Base-by-base conservation (phyloP, 1,140 invertebrate species). In the Zaprionus vittiger region DNA sequence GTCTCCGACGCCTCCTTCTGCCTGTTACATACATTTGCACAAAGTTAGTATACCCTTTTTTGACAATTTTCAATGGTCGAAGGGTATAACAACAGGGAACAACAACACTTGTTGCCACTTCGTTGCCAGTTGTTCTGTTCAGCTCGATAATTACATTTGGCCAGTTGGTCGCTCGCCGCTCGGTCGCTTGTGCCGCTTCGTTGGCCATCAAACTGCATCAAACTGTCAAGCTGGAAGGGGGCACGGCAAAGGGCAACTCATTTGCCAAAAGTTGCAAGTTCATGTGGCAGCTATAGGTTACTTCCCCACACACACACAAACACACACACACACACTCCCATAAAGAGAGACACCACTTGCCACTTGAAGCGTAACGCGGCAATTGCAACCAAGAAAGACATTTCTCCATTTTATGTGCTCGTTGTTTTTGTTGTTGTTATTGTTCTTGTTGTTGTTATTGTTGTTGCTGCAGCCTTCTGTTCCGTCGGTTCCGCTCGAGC, bases 231-330 rank as follows among this genome's bases (percentile, higher is more conserved):
- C 28, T 17, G 37, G 28, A 44, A 11, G 52, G 22, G 31, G 15
- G 12, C 24, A 52, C 37, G 20, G 55, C 2, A 9, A 4, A 52
- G 31, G 55, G 31, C 62, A 55, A 24, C 56, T 79, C 56, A 74
- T 67, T 63, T 73, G 77, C 68, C 77, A 65, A 80, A 66, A 65
- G 79, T 74, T 74, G 70, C 79, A 80, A 80, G 79, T 78, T 80
- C 79, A 80, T 73, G 79, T 81, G 56, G 52, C 76, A 44, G n/a
- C 37, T 80, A 64, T 73, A 79, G 79, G 73, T 81, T 73, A 76
- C 31, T 34, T 34, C 31, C 31, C 31, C 31, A 34, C 31, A 34
- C 9, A 34, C 31, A 70, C 71, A 52, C 24, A 17, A 0, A 28
- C 12, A 52, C 4, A 52, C 41, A 47, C 7, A 54, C 57, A 52